Percentiles rank a stretch among this genome's conserved stretches.
These are phyloP conservation scores for Drosophila lacertosa DNA, from an alignment of 1,140 invertebrate species.

Conservation along the genomic window DNA sequence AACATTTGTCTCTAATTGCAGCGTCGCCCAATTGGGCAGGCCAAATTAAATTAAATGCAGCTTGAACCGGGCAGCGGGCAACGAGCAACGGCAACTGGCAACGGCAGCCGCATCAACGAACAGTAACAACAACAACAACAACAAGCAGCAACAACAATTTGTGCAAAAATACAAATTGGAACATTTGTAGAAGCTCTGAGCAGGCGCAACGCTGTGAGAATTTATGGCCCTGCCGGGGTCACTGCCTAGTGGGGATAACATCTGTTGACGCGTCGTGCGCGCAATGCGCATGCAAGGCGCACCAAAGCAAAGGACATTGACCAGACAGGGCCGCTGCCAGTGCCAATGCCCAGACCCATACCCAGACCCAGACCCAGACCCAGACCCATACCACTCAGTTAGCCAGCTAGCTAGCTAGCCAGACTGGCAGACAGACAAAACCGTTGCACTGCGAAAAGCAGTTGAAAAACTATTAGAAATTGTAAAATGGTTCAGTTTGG, in stretches of 20 bases:
- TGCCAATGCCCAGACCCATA: not conserved
- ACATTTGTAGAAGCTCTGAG: constrained; percentile 65
- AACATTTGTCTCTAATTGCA: constrained; percentile 81
- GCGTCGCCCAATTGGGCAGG: constrained; percentile 76
- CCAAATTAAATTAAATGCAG: constrained; percentile 82
- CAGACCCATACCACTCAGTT: constrained; percentile 8
- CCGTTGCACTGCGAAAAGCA: constrained; percentile 43
- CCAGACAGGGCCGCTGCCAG: constrained; percentile 47
- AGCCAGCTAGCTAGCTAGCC: constrained; percentile 23
- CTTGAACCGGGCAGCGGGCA: constrained; percentile 14
- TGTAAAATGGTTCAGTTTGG: constrained; percentile 61
- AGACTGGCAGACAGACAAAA: constrained; percentile 31
- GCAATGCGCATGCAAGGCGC: constrained; percentile 74
- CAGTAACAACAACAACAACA: constrained; percentile 36
- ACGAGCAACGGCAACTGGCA: constrained; percentile 31
- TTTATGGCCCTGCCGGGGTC: constrained; percentile 79
- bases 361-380: constrained; percentile 9
- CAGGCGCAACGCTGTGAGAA: constrained; percentile 72
- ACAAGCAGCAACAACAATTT: constrained; percentile 64
- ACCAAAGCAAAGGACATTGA: constrained; percentile 71
- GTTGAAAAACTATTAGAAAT: constrained; percentile 69
- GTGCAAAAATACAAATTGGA: constrained; percentile 81
- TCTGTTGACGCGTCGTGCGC: constrained; percentile 80
- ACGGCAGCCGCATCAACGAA: constrained; percentile 31
- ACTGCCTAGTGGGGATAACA: constrained; percentile 74